Evolutionary conservation across 1,140 invertebrate genomes (phyloP), one percentile per base, ranked within the genome.

Genomic region (Drosophila seguyi): DNA sequence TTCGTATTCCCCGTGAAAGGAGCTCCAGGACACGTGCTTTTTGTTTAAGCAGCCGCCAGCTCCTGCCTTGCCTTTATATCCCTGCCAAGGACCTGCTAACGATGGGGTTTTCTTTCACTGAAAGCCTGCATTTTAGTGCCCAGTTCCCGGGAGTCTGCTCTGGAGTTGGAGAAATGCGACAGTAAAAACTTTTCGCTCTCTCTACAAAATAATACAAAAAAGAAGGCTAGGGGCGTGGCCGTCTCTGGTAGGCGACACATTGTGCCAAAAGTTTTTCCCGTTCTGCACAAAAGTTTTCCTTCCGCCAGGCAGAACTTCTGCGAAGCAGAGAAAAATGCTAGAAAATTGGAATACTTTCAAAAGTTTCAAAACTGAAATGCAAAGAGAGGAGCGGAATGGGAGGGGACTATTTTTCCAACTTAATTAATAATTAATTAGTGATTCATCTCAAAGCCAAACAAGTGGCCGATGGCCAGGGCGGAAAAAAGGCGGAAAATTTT

Each of bases 371-470:
- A 50, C 74, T 53, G 57, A 69, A 69, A 69, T 44, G 56, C 74
- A 45, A 69, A 75, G 71, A 34, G 16, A 18, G 20, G 45, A 20
- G 60, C 14, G 20, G 56, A 34, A 13, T 11, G 27, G 14, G 29
- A 42, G 66, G 53, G 73, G 61, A 67, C 66, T 69, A 78, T 81
- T 85, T 66, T 63, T 78, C 68, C 68, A 85, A 80, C 85, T 81
- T 88, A 90, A 88, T 88, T 88, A 88, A 88, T 88, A 75, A 90
- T 90, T 88, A 88, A 88, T 88, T 88, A 88, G 85, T 76, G 69
- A 77, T 79, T 77, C 82, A 68, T 74, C 74, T 59, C 36, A 86
- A 84, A 88, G 85, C 85, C 85, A 78, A 81, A 72, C 61, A 88
- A 90, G 74, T 90, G 82, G 78, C 69, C 22, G 27, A 57, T 58